phyloP scores from a whole-genome alignment of 2,797 vertebrate species.

The Muraenolepis orangiensis region DNA sequence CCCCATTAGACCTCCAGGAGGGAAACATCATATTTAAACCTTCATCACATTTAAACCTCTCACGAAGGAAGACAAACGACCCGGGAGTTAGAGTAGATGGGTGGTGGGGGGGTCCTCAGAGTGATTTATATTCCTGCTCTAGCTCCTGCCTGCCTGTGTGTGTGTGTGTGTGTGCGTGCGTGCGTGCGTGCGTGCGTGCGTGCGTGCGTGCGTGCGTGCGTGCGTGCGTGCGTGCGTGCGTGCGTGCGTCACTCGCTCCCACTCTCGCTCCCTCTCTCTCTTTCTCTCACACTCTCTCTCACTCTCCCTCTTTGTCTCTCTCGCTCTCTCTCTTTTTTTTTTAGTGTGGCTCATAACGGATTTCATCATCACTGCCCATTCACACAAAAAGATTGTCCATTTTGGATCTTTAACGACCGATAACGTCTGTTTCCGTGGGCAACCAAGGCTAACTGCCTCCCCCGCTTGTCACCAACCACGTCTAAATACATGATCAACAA shows the following conservation, averaged over 20 bases:
- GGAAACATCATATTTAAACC: constrained; percentile 71
- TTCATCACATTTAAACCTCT: constrained; percentile 72
- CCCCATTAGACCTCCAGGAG: constrained; percentile 13
- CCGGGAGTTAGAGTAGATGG: constrained; percentile 56
- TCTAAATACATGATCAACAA: background rate
- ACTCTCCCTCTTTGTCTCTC: too few relatives aligned
- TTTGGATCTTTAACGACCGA: background rate
- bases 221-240: too few relatives aligned
- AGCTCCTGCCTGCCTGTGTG: constrained; percentile 65
- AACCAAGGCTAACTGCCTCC: background rate
- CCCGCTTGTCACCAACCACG: background rate
- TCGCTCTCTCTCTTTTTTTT: background rate
- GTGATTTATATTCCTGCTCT: constrained; percentile 78
- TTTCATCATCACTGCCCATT: background rate
- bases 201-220: too few relatives aligned
- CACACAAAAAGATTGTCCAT: background rate
- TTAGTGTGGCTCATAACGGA: background rate
- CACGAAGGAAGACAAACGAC: constrained; percentile 81
- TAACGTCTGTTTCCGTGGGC: background rate
- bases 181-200: too few relatives aligned
- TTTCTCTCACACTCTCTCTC: too few relatives aligned
- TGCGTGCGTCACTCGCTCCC: background rate
- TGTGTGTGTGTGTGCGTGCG: background rate
- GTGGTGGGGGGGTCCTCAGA: constrained; percentile 63
- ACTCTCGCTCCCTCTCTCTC: too few relatives aligned